phyloP scores from a whole-genome alignment of 2,797 vertebrate genomes.

The Pachyuromys duprasi region DNA sequence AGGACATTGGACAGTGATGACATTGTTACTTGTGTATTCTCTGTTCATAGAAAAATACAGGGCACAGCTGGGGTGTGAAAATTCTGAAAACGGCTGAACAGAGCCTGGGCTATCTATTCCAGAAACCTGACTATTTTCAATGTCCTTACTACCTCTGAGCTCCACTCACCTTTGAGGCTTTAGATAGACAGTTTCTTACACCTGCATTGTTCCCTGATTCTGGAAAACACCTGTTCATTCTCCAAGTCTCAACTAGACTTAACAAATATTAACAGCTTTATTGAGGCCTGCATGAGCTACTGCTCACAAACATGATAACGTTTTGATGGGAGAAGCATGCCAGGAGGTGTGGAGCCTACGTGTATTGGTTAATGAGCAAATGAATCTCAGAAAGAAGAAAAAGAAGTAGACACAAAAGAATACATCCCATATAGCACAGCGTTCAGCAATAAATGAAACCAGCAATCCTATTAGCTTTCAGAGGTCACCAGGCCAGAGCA shows the following conservation, averaged over 20 bases:
- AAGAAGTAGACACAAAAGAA: neutral
- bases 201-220: neutral
- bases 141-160: neutral
- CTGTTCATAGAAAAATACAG: neutral
- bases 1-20: neutral
- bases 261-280: neutral
- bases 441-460: neutral
- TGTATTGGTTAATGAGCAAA: neutral
- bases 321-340: neutral
- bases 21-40: neutral
- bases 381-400: neutral
- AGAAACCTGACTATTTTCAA: neutral
- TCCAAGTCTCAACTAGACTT: slow-evolving; percentile 29
- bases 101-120: neutral
- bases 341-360: neutral
- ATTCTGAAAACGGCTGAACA: neutral
- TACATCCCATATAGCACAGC: accelerated
- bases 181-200: neutral
- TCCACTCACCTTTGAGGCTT: neutral
- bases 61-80: neutral
- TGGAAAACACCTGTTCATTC: neutral
- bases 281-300: neutral
- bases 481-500: neutral
- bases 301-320: neutral
- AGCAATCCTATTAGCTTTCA: neutral